These are phyloP conservation scores for Centropristis striata DNA, from an alignment of 2,113 vertebrate genomes.

Conservation along the genomic window DNA sequence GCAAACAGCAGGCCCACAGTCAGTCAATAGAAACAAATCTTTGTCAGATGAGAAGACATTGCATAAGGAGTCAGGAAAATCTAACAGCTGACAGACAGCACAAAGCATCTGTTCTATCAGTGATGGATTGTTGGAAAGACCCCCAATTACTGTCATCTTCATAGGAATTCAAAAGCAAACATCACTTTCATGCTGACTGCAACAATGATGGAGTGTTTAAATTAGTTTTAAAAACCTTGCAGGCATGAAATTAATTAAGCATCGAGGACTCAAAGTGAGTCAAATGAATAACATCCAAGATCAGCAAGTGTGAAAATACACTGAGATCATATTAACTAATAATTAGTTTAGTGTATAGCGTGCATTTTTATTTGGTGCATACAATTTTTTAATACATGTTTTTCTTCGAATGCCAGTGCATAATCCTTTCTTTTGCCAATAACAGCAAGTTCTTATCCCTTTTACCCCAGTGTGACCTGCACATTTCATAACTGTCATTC, in stretches of 20 bases:
- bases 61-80: conserved; percentile 20
- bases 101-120: conserved; percentile 41
- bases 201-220: conserved; percentile 10
- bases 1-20: conserved; percentile 27
- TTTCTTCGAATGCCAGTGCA: neutral
- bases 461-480: conserved; percentile 7
- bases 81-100: conserved; percentile 33
- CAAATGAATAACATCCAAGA: conserved; percentile 15
- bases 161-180: conserved; percentile 38
- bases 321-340: neutral
- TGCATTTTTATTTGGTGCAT: neutral
- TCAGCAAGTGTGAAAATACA: neutral
- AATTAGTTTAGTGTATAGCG: neutral
- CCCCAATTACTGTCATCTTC: conserved; percentile 39
- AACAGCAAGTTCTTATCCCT: neutral
- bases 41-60: conserved; percentile 25
- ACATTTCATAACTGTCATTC: conserved; percentile 23
- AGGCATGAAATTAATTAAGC: conserved; percentile 29
- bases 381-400: neutral
- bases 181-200: conserved; percentile 12
- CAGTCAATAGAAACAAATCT: conserved; percentile 36
- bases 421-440: neutral
- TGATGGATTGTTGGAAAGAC: conserved; percentile 32
- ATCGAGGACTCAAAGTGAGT: neutral
- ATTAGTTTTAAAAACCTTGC: conserved; percentile 19